phyloP scores from a whole-genome alignment of 2,888 invertebrate genomes.

The Drosophila crucigera region DNA sequence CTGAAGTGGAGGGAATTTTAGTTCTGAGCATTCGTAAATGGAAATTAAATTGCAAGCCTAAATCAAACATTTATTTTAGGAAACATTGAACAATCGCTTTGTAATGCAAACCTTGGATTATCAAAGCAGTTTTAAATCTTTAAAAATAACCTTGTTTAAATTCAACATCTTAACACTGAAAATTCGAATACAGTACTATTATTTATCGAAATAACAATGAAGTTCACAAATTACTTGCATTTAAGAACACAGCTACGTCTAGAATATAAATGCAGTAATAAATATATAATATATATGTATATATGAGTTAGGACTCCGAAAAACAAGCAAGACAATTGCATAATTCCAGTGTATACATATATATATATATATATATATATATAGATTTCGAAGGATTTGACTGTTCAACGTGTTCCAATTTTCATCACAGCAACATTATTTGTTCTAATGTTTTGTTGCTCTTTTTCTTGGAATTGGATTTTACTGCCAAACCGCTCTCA shows the following conservation, averaged over 20 bases:
- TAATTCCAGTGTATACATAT: neutral
- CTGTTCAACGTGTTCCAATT: neutral
- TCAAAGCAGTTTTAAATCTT: neutral
- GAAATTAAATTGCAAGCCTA: neutral
- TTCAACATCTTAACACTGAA: neutral
- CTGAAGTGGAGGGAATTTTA: neutral
- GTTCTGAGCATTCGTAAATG: neutral
- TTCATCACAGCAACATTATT: neutral
- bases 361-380: neutral
- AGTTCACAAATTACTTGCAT: neutral
- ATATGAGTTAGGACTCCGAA: neutral
- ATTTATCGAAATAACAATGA: neutral
- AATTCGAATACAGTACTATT: neutral
- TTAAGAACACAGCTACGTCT: neutral
- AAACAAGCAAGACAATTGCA: neutral
- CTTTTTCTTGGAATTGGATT: neutral
- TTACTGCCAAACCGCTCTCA: slow-evolving; percentile 1
- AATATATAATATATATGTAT: neutral
- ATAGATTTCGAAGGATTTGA: neutral
- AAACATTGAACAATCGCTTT: neutral
- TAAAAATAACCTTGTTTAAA: neutral
- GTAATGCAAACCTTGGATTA: neutral
- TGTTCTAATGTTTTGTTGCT: neutral
- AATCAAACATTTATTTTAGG: neutral
- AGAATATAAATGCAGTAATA: neutral